Conservation (phyloP, 2,888 invertebrate species). For the Melieria picta region DNA sequence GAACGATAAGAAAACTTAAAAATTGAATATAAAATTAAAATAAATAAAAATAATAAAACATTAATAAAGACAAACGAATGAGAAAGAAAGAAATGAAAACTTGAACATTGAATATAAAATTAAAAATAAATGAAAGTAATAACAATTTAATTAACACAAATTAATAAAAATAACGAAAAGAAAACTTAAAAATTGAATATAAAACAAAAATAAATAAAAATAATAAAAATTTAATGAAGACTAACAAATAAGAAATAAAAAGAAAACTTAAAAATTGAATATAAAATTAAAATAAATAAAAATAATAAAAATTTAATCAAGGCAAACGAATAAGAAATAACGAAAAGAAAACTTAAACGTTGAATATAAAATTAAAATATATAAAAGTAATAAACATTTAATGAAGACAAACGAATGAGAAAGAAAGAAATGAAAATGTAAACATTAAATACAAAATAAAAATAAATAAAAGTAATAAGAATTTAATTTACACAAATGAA, state of each 20-base stretch:
- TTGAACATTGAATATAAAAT: neutral
- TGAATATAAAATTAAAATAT: neutral
- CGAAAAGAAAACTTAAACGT: neutral
- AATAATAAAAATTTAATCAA: neutral
- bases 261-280: no score
- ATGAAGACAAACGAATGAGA: neutral
- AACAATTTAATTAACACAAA: neutral
- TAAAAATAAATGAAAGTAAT: neutral
- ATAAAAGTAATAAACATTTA: neutral
- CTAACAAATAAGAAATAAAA: neutral
- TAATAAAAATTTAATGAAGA: no score
- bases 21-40: no score
- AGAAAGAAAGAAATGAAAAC: neutral
- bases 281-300: neutral
- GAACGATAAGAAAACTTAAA: no score
- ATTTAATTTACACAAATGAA: neutral
- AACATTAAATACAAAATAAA: constrained; percentile 9
- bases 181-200: constrained; percentile 5
- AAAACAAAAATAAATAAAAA: neutral
- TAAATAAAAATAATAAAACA: neutral
- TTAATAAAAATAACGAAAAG: neutral
- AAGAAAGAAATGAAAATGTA: neutral
- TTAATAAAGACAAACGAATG: neutral
- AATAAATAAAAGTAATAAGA: neutral
- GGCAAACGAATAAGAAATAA: neutral